Evolutionary conservation across 2,113 vertebrate species (phyloP).

Genomic region (Daphoenositta chrysoptera): DNA sequence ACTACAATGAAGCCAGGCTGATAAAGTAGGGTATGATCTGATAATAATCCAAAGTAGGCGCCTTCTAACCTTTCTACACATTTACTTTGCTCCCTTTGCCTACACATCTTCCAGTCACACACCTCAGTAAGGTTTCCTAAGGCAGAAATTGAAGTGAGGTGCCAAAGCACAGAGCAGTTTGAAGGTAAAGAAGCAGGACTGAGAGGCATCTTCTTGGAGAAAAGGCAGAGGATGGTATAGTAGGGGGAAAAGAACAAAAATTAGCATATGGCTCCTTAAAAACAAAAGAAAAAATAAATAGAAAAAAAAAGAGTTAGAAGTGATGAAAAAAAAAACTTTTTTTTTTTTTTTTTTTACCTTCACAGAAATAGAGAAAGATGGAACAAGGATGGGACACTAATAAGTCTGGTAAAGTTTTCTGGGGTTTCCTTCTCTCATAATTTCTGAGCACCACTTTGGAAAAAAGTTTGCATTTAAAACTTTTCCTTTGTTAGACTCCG

Average conservation of each 20-base stretch:
- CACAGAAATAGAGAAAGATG: not conserved
- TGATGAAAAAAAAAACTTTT: not conserved
- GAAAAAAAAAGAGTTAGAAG: not conserved
- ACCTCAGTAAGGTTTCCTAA: not conserved
- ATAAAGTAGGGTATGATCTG: not conserved
- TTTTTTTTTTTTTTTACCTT: fast-evolving
- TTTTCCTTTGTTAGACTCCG: not conserved
- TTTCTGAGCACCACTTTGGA: not conserved
- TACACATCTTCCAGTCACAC: not conserved
- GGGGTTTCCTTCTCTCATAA: not conserved
- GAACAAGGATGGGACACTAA: not conserved
- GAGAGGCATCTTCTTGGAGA: not conserved
- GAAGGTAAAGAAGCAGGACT: not conserved
- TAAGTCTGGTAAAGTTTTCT: not conserved
- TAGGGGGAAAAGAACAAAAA: not conserved
- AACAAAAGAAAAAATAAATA: not conserved
- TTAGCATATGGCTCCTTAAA: not conserved
- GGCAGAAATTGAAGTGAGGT: not conserved
- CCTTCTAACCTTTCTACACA: not conserved
- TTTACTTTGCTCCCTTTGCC: not conserved
- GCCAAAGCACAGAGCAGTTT: not conserved
- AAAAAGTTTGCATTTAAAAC: not conserved
- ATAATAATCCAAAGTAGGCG: not conserved
- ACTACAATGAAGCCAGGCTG: not conserved
- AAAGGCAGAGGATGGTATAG: not conserved